Evolutionary conservation across 35 echinoderm and acorn worm genomes (phyloP).

Genomic region (Holothuria glaberrima): DNA sequence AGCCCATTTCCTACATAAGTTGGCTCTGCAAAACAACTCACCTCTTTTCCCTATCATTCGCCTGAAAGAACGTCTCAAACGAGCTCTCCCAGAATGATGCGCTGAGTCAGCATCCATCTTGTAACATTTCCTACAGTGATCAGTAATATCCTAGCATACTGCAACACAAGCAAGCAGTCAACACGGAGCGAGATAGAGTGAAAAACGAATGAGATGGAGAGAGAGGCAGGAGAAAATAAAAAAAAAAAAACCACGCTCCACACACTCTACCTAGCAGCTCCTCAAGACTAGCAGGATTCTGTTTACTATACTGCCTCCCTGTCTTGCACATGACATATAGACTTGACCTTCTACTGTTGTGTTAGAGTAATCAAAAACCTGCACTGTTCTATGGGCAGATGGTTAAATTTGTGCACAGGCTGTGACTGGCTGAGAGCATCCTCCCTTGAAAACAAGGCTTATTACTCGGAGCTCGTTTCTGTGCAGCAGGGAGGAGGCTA

Average conservation of each 20-base stretch:
- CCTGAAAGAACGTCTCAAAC: conserved; percentile 38
- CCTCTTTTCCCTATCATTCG: conserved; percentile 55
- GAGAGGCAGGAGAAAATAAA: neutral
- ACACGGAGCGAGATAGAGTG: too few relatives aligned
- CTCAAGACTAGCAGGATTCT: conserved; percentile 34
- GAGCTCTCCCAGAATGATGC: conserved; percentile 49
- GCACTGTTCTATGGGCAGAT: conserved; percentile 45
- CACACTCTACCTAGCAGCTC: conserved; percentile 44
- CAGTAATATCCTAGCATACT: conserved; percentile 47
- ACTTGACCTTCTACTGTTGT: conserved; percentile 55
- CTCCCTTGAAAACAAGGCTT: conserved; percentile 52
- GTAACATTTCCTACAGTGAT: conserved; percentile 28
- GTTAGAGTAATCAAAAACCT: conserved; percentile 64
- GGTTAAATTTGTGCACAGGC: conserved; percentile 57
- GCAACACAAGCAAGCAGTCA: neutral
- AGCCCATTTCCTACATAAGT: too few relatives aligned
- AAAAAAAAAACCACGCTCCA: conserved; percentile 15
- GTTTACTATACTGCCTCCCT: conserved; percentile 26
- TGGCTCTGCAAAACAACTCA: neutral
- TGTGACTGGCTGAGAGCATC: conserved; percentile 23
- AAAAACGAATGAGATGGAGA: too few relatives aligned
- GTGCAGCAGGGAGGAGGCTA: conserved; percentile 39
- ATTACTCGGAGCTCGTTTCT: conserved; percentile 25
- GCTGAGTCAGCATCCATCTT: conserved; percentile 51
- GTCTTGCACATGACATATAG: conserved; percentile 30